Evolutionary conservation across 1,140 invertebrate genomes (phyloP).

Genomic region (Odontomachus brunneus): DNA sequence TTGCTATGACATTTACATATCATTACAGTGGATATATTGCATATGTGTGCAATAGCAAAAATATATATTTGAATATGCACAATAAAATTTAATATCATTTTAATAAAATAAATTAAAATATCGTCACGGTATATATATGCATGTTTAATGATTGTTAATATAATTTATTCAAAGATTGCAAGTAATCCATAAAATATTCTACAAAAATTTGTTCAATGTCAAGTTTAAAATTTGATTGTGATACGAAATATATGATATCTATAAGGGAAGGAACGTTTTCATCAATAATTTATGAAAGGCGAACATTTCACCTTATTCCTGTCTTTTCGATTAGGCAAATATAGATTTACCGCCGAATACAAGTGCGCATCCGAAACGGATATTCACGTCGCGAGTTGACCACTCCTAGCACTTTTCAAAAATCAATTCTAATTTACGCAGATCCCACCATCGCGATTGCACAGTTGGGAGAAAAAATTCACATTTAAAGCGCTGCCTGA

Average conservation of each 20-base stretch:
- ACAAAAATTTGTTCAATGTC: neutral
- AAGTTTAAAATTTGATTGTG: neutral
- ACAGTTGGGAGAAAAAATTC: slow-evolving; percentile 64
- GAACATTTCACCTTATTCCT: slow-evolving; percentile 53
- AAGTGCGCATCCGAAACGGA: slow-evolving; percentile 47
- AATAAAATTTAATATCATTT: slow-evolving; percentile 11
- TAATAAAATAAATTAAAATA: slow-evolving; percentile 5
- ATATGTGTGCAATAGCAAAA: neutral
- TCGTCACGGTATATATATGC: neutral
- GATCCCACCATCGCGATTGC: slow-evolving; percentile 29
- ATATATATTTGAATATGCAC: neutral
- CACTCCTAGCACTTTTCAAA: slow-evolving; percentile 30
- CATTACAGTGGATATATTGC: neutral
- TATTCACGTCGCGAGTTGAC: neutral
- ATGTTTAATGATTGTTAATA: neutral
- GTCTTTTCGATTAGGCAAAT: slow-evolving; percentile 80
- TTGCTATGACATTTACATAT: neutral
- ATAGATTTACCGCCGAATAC: slow-evolving; percentile 82
- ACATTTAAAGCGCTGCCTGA: slow-evolving; percentile 82
- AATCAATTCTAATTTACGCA: slow-evolving; percentile 70
- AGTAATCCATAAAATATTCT: no score
- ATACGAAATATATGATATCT: neutral
- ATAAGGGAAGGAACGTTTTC: neutral
- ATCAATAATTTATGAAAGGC: slow-evolving; percentile 39
- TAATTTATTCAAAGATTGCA: neutral